These are phyloP conservation scores for Ricordea florida DNA, from an alignment of 92 coral and sea anemone genomes.

Conservation along the genomic window DNA sequence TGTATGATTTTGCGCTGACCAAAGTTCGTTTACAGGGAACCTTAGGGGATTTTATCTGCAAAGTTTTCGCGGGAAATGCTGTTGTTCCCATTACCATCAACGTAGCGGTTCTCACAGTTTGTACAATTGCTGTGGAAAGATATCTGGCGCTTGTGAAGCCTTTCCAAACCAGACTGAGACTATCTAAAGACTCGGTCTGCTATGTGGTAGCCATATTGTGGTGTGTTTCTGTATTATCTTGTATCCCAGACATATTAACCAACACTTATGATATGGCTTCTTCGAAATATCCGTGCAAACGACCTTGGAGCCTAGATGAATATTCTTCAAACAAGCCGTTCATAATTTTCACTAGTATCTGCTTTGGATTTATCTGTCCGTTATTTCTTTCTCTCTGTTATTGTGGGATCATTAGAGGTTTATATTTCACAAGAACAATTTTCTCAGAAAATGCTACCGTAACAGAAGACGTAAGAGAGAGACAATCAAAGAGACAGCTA, in stretches of 20 bases:
- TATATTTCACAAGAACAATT: slow-evolving; percentile 36
- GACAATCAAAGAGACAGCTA: slow-evolving; percentile 29
- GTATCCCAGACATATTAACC: slow-evolving; percentile 14
- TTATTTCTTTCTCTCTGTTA: slow-evolving; percentile 6
- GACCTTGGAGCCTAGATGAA: slow-evolving; percentile 36
- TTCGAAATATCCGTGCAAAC: slow-evolving; percentile 30
- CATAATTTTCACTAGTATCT: slow-evolving; percentile 31
- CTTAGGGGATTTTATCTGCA: slow-evolving; percentile 42
- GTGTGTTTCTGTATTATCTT: not conserved
- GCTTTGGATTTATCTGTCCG: slow-evolving; percentile 9
- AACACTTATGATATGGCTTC: slow-evolving; percentile 6
- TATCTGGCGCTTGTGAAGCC: slow-evolving; percentile 53
- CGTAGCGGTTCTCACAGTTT: slow-evolving; percentile 37
- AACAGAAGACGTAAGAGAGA: not conserved
- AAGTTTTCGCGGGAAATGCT: slow-evolving; percentile 51
- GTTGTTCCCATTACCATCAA: slow-evolving; percentile 53
- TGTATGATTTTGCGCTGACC: slow-evolving; percentile 38
- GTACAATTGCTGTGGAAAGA: slow-evolving; percentile 52
- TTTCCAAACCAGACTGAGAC: slow-evolving; percentile 11
- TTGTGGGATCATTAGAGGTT: slow-evolving; percentile 31
- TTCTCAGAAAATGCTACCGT: not conserved
- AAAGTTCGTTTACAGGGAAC: slow-evolving; percentile 10
- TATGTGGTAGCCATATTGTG: slow-evolving; percentile 11
- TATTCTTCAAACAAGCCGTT: not conserved
- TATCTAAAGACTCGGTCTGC: not conserved